Conservation (phyloP, 1,140 invertebrate species). For the Paracyclopina nana region DNA sequence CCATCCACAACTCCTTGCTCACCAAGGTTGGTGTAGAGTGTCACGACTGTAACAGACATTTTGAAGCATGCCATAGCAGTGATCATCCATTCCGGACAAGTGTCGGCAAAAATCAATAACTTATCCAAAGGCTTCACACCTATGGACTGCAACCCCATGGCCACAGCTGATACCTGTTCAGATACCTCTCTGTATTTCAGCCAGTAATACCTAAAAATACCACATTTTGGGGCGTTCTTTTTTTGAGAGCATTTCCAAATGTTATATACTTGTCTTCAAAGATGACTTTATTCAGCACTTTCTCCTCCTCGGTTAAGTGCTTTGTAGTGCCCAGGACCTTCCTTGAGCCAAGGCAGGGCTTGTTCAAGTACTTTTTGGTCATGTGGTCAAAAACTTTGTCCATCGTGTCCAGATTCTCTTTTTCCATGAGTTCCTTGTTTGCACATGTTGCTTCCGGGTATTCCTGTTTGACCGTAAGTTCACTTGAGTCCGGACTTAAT, state of each 20-base stretch:
- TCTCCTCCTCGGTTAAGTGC: slow-evolving; percentile 15
- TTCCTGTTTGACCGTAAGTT: no score
- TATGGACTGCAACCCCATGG: slow-evolving; percentile 20
- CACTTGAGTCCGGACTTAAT: no score
- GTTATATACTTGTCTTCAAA: slow-evolving; percentile 23
- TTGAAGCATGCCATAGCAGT: slow-evolving; percentile 28
- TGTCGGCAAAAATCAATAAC: slow-evolving; percentile 30
- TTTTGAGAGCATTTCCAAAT: no score
- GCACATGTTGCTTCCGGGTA: no score
- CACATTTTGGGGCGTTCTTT: no score
- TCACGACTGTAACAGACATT: slow-evolving; percentile 18
- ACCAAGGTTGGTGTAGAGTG: slow-evolving; percentile 21
- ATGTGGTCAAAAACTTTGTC: slow-evolving; percentile 17
- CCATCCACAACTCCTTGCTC: slow-evolving; percentile 19
- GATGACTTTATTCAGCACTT: slow-evolving; percentile 19
- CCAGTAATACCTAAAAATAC: no score
- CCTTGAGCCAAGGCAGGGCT: slow-evolving; percentile 19
- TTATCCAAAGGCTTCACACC: slow-evolving; percentile 25
- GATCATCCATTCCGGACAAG: slow-evolving; percentile 32
- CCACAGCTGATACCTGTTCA: slow-evolving; percentile 24
- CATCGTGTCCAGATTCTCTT: slow-evolving; percentile 1
- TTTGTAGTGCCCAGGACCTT: slow-evolving; percentile 15
- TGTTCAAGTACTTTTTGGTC: slow-evolving; percentile 17
- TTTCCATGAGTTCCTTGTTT: no score
- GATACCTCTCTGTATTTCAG: slow-evolving; percentile 26